A percentile compares a stretch with the other conserved stretches of the same genome.
Evolutionary conservation across 2,888 invertebrate genomes (phyloP).

Genomic region (Coleophora deauratella): DNA sequence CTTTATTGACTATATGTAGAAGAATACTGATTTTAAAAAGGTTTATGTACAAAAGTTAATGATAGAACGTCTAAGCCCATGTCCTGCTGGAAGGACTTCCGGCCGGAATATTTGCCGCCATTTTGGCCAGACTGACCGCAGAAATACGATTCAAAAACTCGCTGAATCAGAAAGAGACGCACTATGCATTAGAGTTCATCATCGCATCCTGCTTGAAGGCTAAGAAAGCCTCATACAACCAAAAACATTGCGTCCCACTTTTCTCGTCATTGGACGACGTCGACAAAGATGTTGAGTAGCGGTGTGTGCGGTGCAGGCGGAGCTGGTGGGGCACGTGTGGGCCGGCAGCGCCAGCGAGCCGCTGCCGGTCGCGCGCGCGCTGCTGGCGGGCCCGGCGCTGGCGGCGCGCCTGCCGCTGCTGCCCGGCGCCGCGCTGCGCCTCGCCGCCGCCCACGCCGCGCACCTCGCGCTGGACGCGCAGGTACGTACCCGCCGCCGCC

Average conservation of each 20-base stretch:
- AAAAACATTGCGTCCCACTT: too few species aligned
- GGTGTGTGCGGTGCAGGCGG: slow-evolving; percentile 26
- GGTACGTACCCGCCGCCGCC: slow-evolving; percentile 12
- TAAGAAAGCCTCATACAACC: too few species aligned
- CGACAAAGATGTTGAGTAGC: not conserved
- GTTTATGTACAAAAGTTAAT: too few species aligned
- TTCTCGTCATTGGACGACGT: not conserved
- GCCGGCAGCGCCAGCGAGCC: slow-evolving; percentile 45
- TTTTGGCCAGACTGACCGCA: too few species aligned
- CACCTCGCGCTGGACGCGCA: slow-evolving; percentile 13
- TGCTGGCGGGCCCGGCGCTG: slow-evolving; percentile 13
- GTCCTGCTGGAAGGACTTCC: too few species aligned
- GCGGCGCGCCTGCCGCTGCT: slow-evolving; percentile 13
- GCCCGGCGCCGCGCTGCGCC: slow-evolving; percentile 18
- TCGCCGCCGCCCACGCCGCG: slow-evolving; percentile 14
- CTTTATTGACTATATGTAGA: not conserved
- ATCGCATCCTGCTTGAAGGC: too few species aligned
- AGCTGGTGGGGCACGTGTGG: slow-evolving; percentile 55
- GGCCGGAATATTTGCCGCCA: too few species aligned
- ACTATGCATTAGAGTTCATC: too few species aligned
- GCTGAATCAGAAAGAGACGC: too few species aligned
- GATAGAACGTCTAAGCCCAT: too few species aligned
- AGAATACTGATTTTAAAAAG: not conserved
- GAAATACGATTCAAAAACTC: too few species aligned
- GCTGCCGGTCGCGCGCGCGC: slow-evolving; percentile 40